phyloP scores from a whole-genome alignment of 2,113 vertebrate species.

The Anser brachyrhynchus region DNA sequence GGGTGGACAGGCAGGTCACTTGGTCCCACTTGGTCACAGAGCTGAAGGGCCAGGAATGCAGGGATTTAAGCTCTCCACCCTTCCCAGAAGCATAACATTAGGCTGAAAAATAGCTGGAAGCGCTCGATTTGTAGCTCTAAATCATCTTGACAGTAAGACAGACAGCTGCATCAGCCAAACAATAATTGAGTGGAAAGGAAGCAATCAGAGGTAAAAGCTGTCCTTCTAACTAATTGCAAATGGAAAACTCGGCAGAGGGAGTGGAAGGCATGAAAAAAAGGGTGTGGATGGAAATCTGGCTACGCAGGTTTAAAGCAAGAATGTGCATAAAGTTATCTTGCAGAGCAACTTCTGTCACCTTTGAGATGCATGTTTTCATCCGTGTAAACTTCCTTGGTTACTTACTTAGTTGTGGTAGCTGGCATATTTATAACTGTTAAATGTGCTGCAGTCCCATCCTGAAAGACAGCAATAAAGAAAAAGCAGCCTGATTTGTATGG shows the following conservation, averaged over 20 bases:
- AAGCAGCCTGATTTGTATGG: background rate
- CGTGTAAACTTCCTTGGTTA: background rate
- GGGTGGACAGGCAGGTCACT: background rate
- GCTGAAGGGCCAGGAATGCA: background rate
- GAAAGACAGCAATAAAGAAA: background rate
- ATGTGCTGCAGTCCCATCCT: conserved; percentile 68
- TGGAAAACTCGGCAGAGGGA: background rate
- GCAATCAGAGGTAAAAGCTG: background rate
- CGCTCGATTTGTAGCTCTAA: background rate
- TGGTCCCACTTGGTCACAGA: background rate
- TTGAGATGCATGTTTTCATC: background rate
- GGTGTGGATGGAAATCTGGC: background rate
- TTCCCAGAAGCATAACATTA: background rate
- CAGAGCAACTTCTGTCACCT: background rate
- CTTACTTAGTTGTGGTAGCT: conserved; percentile 64
- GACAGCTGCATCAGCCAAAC: background rate
- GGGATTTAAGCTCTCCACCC: background rate
- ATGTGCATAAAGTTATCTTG: background rate
- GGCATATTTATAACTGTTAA: conserved; percentile 59
- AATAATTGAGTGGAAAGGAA: background rate
- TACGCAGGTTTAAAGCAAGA: background rate
- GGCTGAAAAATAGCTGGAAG: background rate
- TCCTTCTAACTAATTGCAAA: background rate
- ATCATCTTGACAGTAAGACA: background rate
- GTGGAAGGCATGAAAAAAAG: background rate